Evolutionary conservation across 2,888 invertebrate genomes (phyloP), one percentile per base, ranked within the genome.

Genomic region (Drosophila nigritarsus): DNA sequence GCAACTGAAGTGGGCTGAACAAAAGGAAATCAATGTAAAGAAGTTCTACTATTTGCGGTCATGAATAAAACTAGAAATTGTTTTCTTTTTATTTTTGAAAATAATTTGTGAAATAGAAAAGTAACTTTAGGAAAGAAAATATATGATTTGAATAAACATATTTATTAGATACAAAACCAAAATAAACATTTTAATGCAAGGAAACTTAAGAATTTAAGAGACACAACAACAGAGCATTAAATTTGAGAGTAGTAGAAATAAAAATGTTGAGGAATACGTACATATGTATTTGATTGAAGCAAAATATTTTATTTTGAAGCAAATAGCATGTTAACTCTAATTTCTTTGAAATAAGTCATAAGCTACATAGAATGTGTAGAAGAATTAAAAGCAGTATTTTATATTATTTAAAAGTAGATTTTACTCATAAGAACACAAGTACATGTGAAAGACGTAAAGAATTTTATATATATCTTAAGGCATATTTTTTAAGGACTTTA

Each of bases 401-500:
- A 15, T 7, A 24, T 15, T 24, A 0, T 15, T 48, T 13, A 3
- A 45, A 45, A 24, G 13, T 45, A 2, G 15, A 6, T 48, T 20
- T 48, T 1, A 8, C 15, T 9, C 45, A 24, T 7, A 13, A 2
- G 24, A 15, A 24, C 8, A 4, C 8, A 27, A 8, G n/a, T 42
- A 20, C 13, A 20, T 20, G 42, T 7, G 45, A 45, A 13, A 45
- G 3, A 45, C 6, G 13, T 13, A 11, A 3, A 13, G 1, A 8
- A 15, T 27, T 15, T 15, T 18, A 18, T 18, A 49, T 7, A 29
- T 18, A 2, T 49, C 27, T 9, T 18, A 1, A 18, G 9, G 18
- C 34, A 38, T 36, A 42, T 8, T 13, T 36, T 55, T 82, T 73
- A 78, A 75, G 55, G 63, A 50, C 50, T 49, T 49, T 5, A 63